Evolutionary conservation across 2,113 vertebrate species (phyloP), one percentile per base, ranked within the genome.

Genomic region (Abramis brama): DNA sequence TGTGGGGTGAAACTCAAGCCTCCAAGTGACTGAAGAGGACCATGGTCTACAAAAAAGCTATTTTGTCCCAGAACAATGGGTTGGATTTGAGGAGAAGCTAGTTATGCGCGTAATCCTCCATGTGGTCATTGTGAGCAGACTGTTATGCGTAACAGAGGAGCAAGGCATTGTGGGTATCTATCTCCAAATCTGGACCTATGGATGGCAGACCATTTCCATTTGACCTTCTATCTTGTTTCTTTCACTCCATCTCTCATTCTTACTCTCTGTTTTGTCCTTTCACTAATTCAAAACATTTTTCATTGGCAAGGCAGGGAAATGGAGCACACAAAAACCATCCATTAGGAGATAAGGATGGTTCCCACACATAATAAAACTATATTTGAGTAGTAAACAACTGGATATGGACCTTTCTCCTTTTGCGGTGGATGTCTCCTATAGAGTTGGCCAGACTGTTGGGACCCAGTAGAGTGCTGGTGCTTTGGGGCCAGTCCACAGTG

Each of bases 351-450:
- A 47, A 74, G 71, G 71, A 74, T 45, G 2, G 71, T 47, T 74
- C 39, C 71, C 71, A 74, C 68, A 71, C 8, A 71, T 43, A 71
- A 43, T 77, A 50, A 66, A 13, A 80, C 23, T 79, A 21, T 33
- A 73, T 87, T 85, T 71, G 8, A 25, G 12, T 59, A 11, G 71
- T 70, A 17, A 59, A 43, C 11, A 60, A 15, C 33, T 52, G 50
- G 27, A 33, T 76, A 50, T 9, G 4, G n/a, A 30, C 6, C 12
- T 99, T 99, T 81, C 97, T 94, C 92, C 95, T 97, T 94, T 97
- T 96, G 57, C 98, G 96, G 91, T 99, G 98, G 91, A 99, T 97
- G 94, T 99, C 98, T 9, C 98, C 98, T 39, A 99, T 98, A 92
- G 97, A 98, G 94, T 99, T 99, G 93, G 97, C 96, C 86, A 99